These are phyloP conservation scores for Thrips palmi DNA, from an alignment of 1,140 invertebrate genomes.

Conservation along the genomic window DNA sequence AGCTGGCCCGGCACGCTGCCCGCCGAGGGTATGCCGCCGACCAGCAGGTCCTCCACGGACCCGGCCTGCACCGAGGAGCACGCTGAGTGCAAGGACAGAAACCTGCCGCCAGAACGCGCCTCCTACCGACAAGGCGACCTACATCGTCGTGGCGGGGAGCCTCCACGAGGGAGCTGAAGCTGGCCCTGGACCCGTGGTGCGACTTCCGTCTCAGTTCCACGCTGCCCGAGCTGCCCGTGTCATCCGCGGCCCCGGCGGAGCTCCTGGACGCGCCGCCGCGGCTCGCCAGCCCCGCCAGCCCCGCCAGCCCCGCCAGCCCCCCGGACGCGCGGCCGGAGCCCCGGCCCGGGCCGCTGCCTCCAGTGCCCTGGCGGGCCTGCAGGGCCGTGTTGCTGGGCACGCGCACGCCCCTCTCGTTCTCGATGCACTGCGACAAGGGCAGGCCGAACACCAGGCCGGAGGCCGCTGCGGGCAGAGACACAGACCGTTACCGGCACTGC, in stretches of 20 bases:
- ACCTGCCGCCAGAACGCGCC: no score
- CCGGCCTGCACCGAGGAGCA: constrained; percentile 40
- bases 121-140: no score
- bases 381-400: no score
- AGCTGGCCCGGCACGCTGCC: constrained; percentile 34
- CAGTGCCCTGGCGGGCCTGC: not conserved
- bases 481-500: not conserved
- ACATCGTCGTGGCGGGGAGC: constrained; percentile 24
- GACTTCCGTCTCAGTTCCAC: constrained; percentile 28
- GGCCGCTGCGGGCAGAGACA: constrained; percentile 8
- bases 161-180: constrained; percentile 47
- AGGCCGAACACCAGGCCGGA: constrained; percentile 63
- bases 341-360: constrained; percentile 9
- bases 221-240: constrained; percentile 12
- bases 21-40: constrained; percentile 27
- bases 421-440: constrained; percentile 57
- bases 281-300: constrained; percentile 23
- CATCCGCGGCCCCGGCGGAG: constrained; percentile 21
- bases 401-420: constrained; percentile 52
- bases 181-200: constrained; percentile 43
- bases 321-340: no score
- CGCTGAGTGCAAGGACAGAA: no score
- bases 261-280: constrained; percentile 22
- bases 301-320: no score
- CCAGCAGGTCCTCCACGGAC: constrained; percentile 46